These are phyloP conservation scores for Diachasmimorpha longicaudata DNA, from an alignment of 1,140 invertebrate species.

Conservation along the genomic window DNA sequence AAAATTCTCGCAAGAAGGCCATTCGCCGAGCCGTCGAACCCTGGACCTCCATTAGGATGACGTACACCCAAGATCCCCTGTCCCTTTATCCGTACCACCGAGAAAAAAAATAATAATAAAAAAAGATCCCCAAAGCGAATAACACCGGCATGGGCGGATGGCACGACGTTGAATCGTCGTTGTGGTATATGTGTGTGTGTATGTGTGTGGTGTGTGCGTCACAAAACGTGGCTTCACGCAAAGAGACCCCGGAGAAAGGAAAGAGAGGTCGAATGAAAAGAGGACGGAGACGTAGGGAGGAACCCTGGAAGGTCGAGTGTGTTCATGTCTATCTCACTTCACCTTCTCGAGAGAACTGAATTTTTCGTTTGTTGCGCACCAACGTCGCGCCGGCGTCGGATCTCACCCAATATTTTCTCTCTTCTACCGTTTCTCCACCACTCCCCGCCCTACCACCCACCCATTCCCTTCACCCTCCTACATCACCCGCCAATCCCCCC, in stretches of 20 bases:
- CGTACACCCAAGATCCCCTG: not conserved
- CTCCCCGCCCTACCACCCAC: not conserved
- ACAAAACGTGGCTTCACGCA: not conserved
- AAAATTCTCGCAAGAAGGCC: no score
- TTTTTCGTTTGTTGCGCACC: constrained; percentile 17
- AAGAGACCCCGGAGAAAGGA: not conserved
- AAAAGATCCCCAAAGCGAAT: not conserved
- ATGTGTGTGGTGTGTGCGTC: not conserved
- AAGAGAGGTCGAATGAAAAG: not conserved
- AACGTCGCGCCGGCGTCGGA: constrained; percentile 18
- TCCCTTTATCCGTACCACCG: not conserved
- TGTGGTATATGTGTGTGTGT: not conserved
- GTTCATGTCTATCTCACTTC: not conserved
- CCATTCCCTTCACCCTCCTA: not conserved
- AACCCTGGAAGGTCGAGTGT: not conserved
- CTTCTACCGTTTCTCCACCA: constrained; percentile 20
- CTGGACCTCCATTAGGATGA: not conserved
- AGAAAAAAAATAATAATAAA: not conserved
- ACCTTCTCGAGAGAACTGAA: not conserved
- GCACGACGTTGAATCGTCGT: not conserved
- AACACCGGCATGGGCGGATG: not conserved
- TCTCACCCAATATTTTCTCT: constrained; percentile 19
- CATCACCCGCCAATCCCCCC: not conserved
- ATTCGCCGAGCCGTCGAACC: not conserved
- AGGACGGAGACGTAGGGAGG: not conserved